These are phyloP conservation scores for Parotocinclus haroldoi DNA, from an alignment of 2,797 vertebrate species.

Conservation along the genomic window DNA sequence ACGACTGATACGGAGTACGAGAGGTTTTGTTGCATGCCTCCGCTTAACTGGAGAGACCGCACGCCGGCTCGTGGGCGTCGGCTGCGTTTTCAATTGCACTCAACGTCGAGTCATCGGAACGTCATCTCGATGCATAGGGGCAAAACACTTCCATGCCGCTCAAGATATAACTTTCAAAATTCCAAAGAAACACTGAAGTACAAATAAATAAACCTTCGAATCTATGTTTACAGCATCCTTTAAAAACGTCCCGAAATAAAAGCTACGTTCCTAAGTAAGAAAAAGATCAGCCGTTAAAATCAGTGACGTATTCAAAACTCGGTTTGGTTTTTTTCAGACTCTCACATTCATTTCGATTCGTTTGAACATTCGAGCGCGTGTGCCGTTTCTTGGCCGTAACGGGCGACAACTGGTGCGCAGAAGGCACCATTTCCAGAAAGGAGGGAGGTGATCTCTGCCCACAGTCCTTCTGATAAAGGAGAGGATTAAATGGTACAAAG, in stretches of 20 bases:
- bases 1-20: constrained; percentile 51
- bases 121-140: constrained; percentile 73
- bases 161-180: constrained; percentile 58
- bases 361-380: constrained; percentile 52
- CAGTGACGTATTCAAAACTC: constrained; percentile 48
- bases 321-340: constrained; percentile 67
- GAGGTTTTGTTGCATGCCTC: constrained; percentile 43
- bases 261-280: constrained; percentile 27
- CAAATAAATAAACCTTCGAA: constrained; percentile 81
- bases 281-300: constrained; percentile 18
- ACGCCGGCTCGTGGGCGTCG: constrained; percentile 43
- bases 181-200: constrained; percentile 59
- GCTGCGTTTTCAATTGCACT: constrained; percentile 46
- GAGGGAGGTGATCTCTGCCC: constrained; percentile 27
- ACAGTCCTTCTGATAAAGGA: background rate
- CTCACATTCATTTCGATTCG: constrained; percentile 66
- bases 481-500: background rate
- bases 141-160: constrained; percentile 55
- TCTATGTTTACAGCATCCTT: constrained; percentile 69
- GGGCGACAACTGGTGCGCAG: constrained; percentile 53
- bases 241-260: constrained; percentile 33
- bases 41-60: constrained; percentile 42
- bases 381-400: constrained; percentile 45
- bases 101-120: constrained; percentile 53
- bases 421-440: constrained; percentile 74